Conservation (phyloP, 2,888 invertebrate genomes). For the Cataglyphis albicans region DNA sequence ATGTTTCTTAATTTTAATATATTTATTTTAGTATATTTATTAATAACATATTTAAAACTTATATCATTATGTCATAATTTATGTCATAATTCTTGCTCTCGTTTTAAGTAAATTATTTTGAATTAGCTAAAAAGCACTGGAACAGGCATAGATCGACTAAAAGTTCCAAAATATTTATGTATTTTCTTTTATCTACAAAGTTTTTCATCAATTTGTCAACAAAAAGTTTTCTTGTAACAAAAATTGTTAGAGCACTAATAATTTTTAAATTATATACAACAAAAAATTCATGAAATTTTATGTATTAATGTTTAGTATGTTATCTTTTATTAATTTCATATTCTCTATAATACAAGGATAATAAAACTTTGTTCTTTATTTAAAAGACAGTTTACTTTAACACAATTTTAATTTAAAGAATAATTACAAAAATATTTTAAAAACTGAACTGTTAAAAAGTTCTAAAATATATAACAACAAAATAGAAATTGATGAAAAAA, state of each 20-base stretch:
- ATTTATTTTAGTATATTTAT: neutral
- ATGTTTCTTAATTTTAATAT: neutral
- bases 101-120: neutral
- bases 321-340: neutral
- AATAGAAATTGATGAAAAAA: neutral
- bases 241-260: neutral
- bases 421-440: conserved; percentile 12
- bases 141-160: neutral
- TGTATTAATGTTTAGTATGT: neutral
- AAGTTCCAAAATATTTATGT: neutral
- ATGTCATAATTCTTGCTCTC: neutral
- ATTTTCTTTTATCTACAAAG: neutral
- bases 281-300: conserved; percentile 19
- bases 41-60: conserved; percentile 3
- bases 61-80: conserved; percentile 10
- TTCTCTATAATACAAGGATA: neutral
- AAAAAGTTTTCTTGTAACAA: conserved; percentile 15
- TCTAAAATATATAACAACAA: neutral
- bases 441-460: neutral
- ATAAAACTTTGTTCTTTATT: conserved; percentile 3
- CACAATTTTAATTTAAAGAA: neutral
- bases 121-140: neutral
- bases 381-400: neutral
- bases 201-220: conserved; percentile 13
- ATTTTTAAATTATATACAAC: conserved; percentile 15